phyloP scores from a whole-genome alignment of 1,140 invertebrate species.

The Schlechtendalia chinensis region DNA sequence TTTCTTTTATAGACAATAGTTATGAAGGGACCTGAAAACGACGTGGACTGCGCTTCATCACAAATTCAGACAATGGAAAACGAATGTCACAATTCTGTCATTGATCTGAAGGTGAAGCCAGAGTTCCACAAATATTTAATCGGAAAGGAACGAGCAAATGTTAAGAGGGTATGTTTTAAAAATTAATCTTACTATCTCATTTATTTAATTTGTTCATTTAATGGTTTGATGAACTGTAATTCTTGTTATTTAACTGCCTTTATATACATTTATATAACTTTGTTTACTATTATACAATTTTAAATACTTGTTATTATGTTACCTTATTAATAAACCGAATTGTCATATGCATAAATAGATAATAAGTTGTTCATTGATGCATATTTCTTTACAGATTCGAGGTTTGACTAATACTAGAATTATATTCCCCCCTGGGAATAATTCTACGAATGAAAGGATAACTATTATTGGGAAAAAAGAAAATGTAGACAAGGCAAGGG shows the following conservation, averaged over 20 bases:
- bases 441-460: conserved; percentile 83
- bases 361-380: no score
- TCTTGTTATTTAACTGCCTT: no score
- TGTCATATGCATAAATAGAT: no score
- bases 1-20: conserved; percentile 40
- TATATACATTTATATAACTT: no score
- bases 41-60: conserved; percentile 21
- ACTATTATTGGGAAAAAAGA: conserved; percentile 79
- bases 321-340: no score
- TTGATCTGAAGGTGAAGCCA: conserved; percentile 79
- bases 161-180: conserved; percentile 68
- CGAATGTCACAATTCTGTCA: conserved; percentile 56
- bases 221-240: no score
- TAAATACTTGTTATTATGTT: no score
- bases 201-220: no score
- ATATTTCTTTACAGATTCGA: conserved; percentile 63
- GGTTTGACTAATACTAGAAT: conserved; percentile 88
- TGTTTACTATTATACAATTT: no score
- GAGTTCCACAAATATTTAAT: conserved; percentile 94
- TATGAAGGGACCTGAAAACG: conserved; percentile 44
- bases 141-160: conserved; percentile 90
- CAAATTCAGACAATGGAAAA: conserved; percentile 45
- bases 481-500: conserved; percentile 75
- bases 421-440: conserved; percentile 84
- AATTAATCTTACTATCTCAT: conserved; percentile 13